Base-by-base conservation (phyloP, 1,140 invertebrate species). In the Periplaneta americana region DNA sequence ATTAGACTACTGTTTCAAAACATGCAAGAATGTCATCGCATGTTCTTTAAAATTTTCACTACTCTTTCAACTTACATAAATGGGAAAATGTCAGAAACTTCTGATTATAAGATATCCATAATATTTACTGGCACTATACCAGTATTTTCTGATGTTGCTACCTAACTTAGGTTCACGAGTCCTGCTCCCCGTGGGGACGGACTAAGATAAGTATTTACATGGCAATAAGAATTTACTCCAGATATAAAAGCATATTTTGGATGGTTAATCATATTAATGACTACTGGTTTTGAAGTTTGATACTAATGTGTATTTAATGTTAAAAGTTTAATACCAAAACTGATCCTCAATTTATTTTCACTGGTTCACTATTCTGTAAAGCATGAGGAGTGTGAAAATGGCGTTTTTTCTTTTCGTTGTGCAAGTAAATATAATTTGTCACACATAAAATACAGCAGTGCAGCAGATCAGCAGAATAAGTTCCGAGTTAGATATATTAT, bases 191-290 rank as follows among this genome's bases (percentile, higher is more conserved):
- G 33, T 78, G 34, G 28, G 3, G 76, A 39, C 10, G 15, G 13
- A 39, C 36, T 78, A 11, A 8, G 13, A 28, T 39, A 1, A 18
- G 6, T 35, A 35, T 36, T 34, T 39, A 78, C 28, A 78, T 36
- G 76, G 76, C 76, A 78, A 78, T 78, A 78, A 78, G n/a, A 31
- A 36, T 13, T 17, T 34, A 78, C 22, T 78, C 76, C 33, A 78
- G 34, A 78, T 17, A 35, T 78, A 11, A 35, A 34, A 78, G 22
- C 13, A 34, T 78, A 39, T 78, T 78, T 37, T 78, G 36, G 34
- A 78, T 37, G 18, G 36, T 78, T 28, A 75, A 36, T 37, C 36
- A 36, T 36, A 36, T 36, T 34, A 22, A 39, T 36, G 48, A 66
- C 22, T n/a, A n/a, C n/a, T 66, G n/a, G 35, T 78, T 78, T 36